Conservation (phyloP, 1,140 invertebrate genomes). For the Melipona quadrifasciata region DNA sequence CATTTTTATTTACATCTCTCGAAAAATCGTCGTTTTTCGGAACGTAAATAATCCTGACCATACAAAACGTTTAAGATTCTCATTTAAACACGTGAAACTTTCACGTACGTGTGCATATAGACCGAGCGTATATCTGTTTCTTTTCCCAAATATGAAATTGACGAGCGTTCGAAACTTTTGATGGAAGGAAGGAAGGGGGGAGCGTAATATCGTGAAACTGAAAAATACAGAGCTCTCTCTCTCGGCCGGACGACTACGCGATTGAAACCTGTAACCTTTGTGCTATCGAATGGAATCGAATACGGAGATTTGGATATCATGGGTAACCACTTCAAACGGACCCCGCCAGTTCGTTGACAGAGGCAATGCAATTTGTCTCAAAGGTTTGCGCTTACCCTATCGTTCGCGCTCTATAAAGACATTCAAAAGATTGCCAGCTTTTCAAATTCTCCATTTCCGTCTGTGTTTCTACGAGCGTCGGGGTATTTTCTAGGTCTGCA, state of each 20-base stretch:
- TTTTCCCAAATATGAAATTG: no score
- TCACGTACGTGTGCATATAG: no score
- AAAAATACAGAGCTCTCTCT: neutral
- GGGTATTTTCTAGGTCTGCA: neutral
- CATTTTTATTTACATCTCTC: no score
- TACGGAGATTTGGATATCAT: slow-evolving; percentile 14
- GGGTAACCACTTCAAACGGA: slow-evolving; percentile 6
- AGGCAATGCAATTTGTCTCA: neutral
- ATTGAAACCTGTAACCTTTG: slow-evolving; percentile 5
- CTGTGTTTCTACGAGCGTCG: no score
- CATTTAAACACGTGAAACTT: no score
- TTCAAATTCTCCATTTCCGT: neutral
- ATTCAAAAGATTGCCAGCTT: neutral
- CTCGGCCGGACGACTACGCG: no score
- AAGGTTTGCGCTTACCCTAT: neutral
- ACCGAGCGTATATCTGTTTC: no score
- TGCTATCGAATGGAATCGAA: slow-evolving; percentile 7
- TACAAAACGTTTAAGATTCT: no score
- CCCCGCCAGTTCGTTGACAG: neutral
- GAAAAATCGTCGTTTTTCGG: no score
- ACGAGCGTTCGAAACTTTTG: no score
- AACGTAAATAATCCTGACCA: no score
- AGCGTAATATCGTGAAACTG: neutral
- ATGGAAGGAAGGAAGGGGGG: no score
- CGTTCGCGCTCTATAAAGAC: neutral